Base-by-base conservation (phyloP, 2,888 invertebrate species). In the Seira musarum region DNA sequence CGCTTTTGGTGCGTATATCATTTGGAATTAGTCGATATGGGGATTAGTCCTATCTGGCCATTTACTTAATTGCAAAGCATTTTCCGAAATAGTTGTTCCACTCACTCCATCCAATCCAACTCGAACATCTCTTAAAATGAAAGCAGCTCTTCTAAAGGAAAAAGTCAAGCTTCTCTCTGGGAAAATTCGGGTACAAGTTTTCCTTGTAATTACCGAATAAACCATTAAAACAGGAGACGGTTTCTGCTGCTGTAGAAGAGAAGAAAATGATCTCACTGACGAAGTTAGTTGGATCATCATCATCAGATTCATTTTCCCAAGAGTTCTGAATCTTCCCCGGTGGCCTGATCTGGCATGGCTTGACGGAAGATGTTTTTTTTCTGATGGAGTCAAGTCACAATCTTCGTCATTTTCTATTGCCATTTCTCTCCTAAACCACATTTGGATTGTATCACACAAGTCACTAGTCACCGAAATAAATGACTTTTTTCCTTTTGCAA, bases 41-140 rank as follows among this genome's bases (percentile, higher is more conserved):
- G 84, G 84, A 85, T 85, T 85, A 85, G 72, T 66, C 82, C 76
- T 82, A 83, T 83, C 83, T 83, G 77, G 79, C 83, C 84, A 85
- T 85, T 85, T 85, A 85, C 83, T 83, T 85, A 85, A 85, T 85
- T 85, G 84, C 84, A 81, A 83, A 77, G 82, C 82, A 83, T 76
- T 82, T 83, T 68, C 30, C n/a, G n/a, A n/a, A n/a, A n/a, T n/a
- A n/a, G n/a, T n/a, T n/a, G n/a, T n/a, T n/a, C n/a, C n/a, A n/a
- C n/a, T n/a, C n/a, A n/a, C n/a, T n/a, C n/a, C n/a, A n/a, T n/a
- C n/a, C n/a, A n/a, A n/a, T n/a, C n/a, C n/a, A n/a, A n/a, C n/a
- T n/a, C n/a, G n/a, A n/a, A n/a, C n/a, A n/a, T n/a, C n/a, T n/a
- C n/a, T n/a, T n/a, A n/a, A n/a, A n/a, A n/a, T n/a, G n/a, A n/a